Evolutionary conservation across 2,797 vertebrate species (phyloP).

Genomic region (Syndactyla subalaris): DNA sequence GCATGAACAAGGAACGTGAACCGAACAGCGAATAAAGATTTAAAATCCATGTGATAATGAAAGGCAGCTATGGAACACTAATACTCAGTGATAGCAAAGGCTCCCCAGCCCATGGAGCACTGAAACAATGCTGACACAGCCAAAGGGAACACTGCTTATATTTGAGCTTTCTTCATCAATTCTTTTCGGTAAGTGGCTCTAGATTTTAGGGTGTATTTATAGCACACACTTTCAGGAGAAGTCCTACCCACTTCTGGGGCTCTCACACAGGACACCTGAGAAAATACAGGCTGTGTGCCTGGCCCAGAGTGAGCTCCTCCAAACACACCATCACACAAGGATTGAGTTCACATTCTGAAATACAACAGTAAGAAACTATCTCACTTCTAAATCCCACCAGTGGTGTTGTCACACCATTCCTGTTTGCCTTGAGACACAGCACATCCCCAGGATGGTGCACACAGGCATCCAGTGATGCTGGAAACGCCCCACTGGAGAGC

Average conservation of each 20-base stretch:
- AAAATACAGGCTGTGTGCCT: background rate
- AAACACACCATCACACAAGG: background rate
- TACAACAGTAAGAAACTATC: background rate
- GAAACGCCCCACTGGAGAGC: accelerated
- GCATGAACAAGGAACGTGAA: background rate
- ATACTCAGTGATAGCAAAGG: background rate
- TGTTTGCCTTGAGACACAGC: background rate
- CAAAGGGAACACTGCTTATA: background rate
- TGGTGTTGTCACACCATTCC: accelerated
- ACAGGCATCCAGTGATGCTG: background rate
- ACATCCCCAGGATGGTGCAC: background rate
- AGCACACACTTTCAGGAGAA: background rate
- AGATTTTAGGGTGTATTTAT: background rate
- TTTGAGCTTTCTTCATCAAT: background rate
- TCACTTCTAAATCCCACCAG: background rate
- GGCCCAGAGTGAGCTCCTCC: background rate
- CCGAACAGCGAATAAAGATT: background rate
- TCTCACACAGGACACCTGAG: background rate
- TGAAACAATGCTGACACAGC: background rate
- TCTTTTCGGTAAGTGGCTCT: background rate
- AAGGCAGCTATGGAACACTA: background rate
- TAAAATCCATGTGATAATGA: background rate
- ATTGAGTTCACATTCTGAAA: background rate
- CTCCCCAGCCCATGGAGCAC: background rate
- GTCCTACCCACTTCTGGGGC: background rate